Base-by-base conservation (phyloP, 2,888 invertebrate genomes). In the Metellina segmentata region DNA sequence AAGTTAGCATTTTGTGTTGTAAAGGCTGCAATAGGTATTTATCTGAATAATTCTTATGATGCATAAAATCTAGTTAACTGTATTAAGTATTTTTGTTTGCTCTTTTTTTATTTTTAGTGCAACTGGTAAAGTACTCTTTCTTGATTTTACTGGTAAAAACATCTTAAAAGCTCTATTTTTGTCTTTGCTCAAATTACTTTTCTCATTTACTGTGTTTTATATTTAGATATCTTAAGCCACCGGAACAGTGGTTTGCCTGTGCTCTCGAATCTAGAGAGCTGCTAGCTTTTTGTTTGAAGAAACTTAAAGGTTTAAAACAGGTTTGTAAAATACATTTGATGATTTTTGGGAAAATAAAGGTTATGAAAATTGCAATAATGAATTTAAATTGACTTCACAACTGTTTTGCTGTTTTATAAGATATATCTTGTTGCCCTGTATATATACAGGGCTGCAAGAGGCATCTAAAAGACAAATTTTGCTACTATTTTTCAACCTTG, bases 181-280 rank as follows among this genome's bases (percentile, higher is more conserved):
- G 13, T 72, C 20, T 13, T 9, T 19, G n/a, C 9, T 72, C 19
- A 72, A 72, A 72, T 6, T 5, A n/a, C 9, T 19, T 72, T 4
- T 13, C 19, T 19, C 72, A 19, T 19, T 13, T 69, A 69, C 11
- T 69, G 7, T 72, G 9, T 19, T 75, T 34, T 48, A 75, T 61
- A 97, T 97, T 93, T 93, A 95, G 96, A 93, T 99, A 99, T 95
- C 95, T 98, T 20, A 98, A 99, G 94, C 99, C 98, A 20, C 98
- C 98, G 0, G 96, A 96, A 53, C 98, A 98, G 95, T 99, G 98
- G 98, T 95, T 98, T 87, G 75, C 81, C 8, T 93, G 93, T 74
- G 96, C 97, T 0, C 95, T 99, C n/a, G 99, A 99, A 95, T 99
- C 99, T 0, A 96, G 97, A 34, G 99, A 99, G 95, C 96, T 99